Percentiles rank a stretch among this genome's conserved stretches.
Conservation (phyloP, 2,113 vertebrate species). For the Dipodomys stephensi region DNA sequence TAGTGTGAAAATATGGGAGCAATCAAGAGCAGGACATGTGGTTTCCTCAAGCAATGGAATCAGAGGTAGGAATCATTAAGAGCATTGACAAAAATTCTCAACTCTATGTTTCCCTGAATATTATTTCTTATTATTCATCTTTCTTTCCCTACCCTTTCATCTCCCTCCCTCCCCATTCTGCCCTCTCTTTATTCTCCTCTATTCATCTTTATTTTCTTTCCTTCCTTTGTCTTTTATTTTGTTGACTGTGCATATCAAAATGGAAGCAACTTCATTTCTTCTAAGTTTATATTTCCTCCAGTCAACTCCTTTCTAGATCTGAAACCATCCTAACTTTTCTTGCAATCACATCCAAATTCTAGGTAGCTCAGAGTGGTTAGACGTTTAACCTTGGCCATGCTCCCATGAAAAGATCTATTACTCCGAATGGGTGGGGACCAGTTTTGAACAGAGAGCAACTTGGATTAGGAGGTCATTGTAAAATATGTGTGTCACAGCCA, state of each 20-base stretch:
- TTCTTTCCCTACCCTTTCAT: background rate
- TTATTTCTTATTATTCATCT: background rate
- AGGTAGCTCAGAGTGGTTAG: background rate
- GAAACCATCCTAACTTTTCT: background rate
- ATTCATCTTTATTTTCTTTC: background rate
- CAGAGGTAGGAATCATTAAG: background rate
- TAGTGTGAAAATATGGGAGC: background rate
- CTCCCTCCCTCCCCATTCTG: background rate
- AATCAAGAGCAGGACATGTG: background rate
- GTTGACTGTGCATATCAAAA: background rate
- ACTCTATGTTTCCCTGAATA: background rate
- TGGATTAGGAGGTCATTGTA: background rate
- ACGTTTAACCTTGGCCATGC: background rate
- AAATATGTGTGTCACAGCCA: background rate
- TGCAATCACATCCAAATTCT: background rate
- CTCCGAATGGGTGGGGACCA: background rate
- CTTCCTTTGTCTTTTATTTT: background rate
- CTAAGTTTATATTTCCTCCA: background rate
- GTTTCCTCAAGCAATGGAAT: background rate
- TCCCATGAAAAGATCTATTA: too few species aligned
- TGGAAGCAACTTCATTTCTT: background rate
- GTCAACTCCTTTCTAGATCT: background rate
- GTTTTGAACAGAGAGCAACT: background rate
- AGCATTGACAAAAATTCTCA: background rate
- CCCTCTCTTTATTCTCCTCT: too few species aligned